Conservation (phyloP, 2,113 vertebrate species). For the Entomyzon cyanotis region DNA sequence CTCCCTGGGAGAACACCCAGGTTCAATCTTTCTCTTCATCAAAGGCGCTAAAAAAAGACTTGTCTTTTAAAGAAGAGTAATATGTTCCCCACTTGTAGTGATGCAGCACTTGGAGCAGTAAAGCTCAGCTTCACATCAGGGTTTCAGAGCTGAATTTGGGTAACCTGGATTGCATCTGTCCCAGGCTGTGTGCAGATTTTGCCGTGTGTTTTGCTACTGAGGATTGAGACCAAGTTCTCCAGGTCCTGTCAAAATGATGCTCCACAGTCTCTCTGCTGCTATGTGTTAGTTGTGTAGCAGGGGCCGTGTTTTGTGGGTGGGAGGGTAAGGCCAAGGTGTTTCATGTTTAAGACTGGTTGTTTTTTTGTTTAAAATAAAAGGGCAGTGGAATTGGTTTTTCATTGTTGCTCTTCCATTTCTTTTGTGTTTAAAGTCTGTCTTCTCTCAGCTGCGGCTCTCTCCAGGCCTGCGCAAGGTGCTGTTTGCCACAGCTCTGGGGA, state of each 20-base stretch:
- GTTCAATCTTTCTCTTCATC: neutral
- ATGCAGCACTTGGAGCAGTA: neutral
- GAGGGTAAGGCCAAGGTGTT: neutral
- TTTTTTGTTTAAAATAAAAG: neutral
- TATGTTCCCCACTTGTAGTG: neutral
- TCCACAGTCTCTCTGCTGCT: neutral
- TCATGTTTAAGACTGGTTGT: neutral
- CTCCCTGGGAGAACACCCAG: neutral
- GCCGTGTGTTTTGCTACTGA: neutral
- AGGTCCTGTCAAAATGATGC: neutral
- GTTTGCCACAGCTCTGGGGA: slow-evolving; percentile 94
- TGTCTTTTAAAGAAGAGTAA: neutral
- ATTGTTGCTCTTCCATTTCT: slow-evolving; percentile 15
- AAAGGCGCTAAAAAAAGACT: neutral
- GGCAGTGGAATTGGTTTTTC: neutral
- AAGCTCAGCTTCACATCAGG: neutral
- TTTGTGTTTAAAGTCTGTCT: slow-evolving; percentile 83
- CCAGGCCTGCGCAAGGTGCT: slow-evolving; percentile 94
- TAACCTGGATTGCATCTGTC: neutral
- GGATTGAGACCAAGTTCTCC: neutral
- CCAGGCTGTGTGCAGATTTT: neutral
- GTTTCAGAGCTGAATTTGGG: neutral
- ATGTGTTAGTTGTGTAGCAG: neutral
- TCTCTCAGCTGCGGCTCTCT: slow-evolving; percentile 90
- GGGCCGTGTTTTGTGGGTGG: neutral